Evolutionary conservation across 30 jellyfish, hydroid and myxozoan species (phyloP).

Genomic region (Cassiopea xamachana): DNA sequence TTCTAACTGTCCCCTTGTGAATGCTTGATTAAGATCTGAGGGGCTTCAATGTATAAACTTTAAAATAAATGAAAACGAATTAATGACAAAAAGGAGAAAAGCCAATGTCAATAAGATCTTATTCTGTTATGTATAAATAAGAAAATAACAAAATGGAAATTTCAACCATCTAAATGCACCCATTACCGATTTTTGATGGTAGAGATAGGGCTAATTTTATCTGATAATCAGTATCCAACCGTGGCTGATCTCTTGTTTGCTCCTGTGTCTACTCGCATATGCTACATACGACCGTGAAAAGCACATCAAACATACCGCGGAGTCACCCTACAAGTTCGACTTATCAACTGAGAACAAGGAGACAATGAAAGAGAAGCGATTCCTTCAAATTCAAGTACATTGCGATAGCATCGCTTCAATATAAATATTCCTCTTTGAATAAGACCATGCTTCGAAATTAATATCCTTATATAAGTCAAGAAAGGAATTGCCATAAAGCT

Average conservation of each 20-base stretch:
- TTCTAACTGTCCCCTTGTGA: no score
- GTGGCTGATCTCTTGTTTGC: constrained; percentile 72
- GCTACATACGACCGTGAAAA: constrained; percentile 62
- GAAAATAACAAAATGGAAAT: neutral
- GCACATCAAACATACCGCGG: constrained; percentile 73
- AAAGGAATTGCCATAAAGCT: no score
- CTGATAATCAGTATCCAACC: constrained; percentile 52
- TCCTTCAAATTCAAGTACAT: constrained; percentile 9
- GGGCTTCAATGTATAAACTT: no score
- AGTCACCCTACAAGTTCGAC: constrained; percentile 59
- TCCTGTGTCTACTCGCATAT: constrained; percentile 70
- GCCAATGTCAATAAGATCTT: no score
- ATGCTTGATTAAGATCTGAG: no score
- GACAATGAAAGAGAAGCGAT: constrained; percentile 22
- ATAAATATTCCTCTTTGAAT: no score
- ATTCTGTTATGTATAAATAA: neutral
- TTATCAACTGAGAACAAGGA: constrained; percentile 55
- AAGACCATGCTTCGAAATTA: constrained; percentile 19
- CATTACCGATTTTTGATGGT: neutral
- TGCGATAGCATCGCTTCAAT: constrained; percentile 43
- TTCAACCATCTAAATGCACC: neutral
- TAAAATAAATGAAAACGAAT: no score
- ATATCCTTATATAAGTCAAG: neutral
- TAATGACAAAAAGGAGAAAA: no score
- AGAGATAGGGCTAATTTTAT: constrained; percentile 13